These are phyloP conservation scores for Spodoptera exigua DNA, from an alignment of 2,888 invertebrate genomes.

Conservation along the genomic window DNA sequence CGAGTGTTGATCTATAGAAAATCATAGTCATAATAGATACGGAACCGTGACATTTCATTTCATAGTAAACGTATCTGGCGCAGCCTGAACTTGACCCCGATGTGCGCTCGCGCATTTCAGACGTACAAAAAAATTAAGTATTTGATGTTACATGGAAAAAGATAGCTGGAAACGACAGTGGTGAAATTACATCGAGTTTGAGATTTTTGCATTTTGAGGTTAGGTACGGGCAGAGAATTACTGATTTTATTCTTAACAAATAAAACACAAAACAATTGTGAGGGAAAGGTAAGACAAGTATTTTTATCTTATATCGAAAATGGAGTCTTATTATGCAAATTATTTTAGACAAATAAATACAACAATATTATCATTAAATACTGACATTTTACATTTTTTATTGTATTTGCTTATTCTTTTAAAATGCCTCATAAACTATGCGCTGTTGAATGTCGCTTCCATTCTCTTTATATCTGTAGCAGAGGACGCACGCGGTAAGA, in stretches of 20 bases:
- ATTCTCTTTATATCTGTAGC: slow-evolving; percentile 16
- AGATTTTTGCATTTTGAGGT: too few species aligned
- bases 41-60: slow-evolving; percentile 48
- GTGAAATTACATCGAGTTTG: too few species aligned
- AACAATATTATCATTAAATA: too few species aligned
- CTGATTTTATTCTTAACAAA: too few species aligned
- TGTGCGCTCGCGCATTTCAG: slow-evolving; percentile 47
- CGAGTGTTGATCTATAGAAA: slow-evolving; percentile 16
- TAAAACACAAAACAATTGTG: too few species aligned
- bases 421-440: not conserved
- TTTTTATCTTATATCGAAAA: not conserved
- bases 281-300: too few species aligned
- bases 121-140: slow-evolving; percentile 51
- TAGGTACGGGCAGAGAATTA: too few species aligned
- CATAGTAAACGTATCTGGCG: slow-evolving; percentile 33
- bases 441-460: slow-evolving; percentile 20
- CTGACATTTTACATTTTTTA: too few species aligned
- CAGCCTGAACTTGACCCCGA: slow-evolving; percentile 71
- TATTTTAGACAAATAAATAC: too few species aligned
- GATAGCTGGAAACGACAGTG: slow-evolving; percentile 38
- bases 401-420: too few species aligned
- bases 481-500: slow-evolving; percentile 57
- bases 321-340: too few species aligned
- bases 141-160: slow-evolving; percentile 35
- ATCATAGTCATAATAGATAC: slow-evolving; percentile 35